phyloP scores from a whole-genome alignment of 2,888 invertebrate species.

The Lasioglossum vierecki region DNA sequence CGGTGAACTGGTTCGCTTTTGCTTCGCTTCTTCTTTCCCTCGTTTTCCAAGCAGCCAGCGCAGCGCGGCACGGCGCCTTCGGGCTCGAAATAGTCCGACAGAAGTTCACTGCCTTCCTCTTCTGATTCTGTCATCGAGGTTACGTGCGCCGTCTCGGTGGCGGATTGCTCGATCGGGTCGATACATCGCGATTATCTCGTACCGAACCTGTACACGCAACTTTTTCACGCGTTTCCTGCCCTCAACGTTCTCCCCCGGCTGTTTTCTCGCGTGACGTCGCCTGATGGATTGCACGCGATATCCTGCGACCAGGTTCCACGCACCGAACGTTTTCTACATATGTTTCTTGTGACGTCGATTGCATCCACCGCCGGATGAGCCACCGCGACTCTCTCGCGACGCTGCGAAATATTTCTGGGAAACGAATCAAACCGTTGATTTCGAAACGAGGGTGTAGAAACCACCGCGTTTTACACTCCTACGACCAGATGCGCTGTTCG shows the following conservation, averaged over 20 bases:
- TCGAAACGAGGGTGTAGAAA: slow-evolving; percentile 38
- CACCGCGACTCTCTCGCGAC: not conserved
- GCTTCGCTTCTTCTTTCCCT: slow-evolving; percentile 9
- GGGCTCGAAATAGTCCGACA: slow-evolving; percentile 47
- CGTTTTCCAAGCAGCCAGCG: not conserved
- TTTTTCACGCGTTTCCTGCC: slow-evolving; percentile 8
- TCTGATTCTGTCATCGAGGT: slow-evolving; percentile 46
- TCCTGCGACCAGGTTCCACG: not conserved
- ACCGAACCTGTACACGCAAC: not conserved
- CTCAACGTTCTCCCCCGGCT: not conserved
- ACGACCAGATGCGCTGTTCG: slow-evolving; percentile 55
- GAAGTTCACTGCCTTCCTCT: slow-evolving; percentile 47
- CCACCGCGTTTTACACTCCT: slow-evolving; percentile 29
- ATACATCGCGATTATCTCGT: not conserved
- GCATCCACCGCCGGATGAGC: not conserved
- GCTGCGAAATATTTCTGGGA: slow-evolving; percentile 11
- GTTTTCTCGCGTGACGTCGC: slow-evolving; percentile 1
- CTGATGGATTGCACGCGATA: not conserved
- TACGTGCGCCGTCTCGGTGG: slow-evolving; percentile 10
- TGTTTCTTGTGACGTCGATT: slow-evolving; percentile 10
- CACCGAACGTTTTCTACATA: not conserved
- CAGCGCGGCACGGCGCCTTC: not conserved
- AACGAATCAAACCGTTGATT: not conserved
- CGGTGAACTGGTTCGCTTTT: slow-evolving; percentile 49
- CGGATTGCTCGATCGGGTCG: slow-evolving; percentile 23